A percentile compares a stretch with the other conserved stretches of the same genome.
Conservation (phyloP, 2,113 vertebrate genomes). For the Bos javanicus region DNA sequence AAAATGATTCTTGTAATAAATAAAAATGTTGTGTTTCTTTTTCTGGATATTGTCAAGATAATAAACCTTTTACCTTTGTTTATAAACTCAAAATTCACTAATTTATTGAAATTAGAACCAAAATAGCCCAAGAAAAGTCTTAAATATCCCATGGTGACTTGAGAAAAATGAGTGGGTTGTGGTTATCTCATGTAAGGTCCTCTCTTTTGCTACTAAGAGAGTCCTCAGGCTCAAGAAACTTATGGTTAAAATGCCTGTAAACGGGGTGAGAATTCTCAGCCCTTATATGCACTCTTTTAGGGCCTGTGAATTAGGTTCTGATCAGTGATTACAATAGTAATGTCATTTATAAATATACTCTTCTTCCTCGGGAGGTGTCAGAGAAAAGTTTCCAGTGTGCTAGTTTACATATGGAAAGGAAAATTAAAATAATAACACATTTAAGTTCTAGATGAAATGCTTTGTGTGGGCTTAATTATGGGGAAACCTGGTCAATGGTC, state of each 20-base stretch:
- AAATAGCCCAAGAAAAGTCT: conserved; percentile 2
- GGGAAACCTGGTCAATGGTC: background rate
- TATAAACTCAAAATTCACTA: conserved; percentile 19
- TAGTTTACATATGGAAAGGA: background rate
- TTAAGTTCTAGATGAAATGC: background rate
- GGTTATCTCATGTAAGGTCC: background rate
- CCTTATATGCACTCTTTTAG: background rate
- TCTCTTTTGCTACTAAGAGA: background rate
- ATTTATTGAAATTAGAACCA: background rate
- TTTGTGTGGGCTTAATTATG: conserved; percentile 15
- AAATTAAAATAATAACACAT: conserved; percentile 38
- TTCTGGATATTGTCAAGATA: background rate
- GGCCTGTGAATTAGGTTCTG: background rate
- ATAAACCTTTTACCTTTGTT: background rate
- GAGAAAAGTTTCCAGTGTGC: background rate
- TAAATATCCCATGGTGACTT: background rate
- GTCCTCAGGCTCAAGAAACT: background rate
- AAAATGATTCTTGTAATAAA: conserved; percentile 55
- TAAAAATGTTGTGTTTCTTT: conserved; percentile 42
- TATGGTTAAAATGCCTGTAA: background rate
- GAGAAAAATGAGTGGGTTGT: background rate
- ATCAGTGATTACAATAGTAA: background rate
- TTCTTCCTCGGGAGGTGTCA: background rate
- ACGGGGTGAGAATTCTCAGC: background rate
- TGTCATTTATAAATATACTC: background rate